phyloP scores from a whole-genome alignment of 2,113 vertebrate species.

The Cyanoderma ruficeps region DNA sequence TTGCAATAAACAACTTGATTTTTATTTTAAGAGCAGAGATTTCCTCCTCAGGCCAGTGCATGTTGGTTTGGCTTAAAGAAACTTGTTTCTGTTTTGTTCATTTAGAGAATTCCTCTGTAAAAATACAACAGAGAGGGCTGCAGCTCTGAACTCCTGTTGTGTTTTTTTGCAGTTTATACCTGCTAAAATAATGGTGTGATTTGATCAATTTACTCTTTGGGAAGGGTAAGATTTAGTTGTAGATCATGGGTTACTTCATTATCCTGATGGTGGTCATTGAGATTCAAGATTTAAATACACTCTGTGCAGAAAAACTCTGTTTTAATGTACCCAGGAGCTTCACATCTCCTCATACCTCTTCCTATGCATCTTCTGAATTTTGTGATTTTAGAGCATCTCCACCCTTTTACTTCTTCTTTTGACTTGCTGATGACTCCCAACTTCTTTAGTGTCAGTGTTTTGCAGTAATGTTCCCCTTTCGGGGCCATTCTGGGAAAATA shows the following conservation, averaged over 20 bases:
- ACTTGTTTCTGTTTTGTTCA: not conserved
- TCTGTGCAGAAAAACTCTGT: not conserved
- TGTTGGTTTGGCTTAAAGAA: not conserved
- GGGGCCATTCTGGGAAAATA: not conserved
- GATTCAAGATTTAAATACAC: not conserved
- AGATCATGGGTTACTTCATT: not conserved
- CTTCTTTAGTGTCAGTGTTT: not conserved
- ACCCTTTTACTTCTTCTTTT: accelerated
- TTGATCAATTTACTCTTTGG: not conserved
- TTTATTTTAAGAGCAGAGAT: not conserved
- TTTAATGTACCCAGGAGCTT: not conserved
- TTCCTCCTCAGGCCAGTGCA: not conserved
- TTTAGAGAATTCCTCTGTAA: not conserved
- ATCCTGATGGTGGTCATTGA: not conserved
- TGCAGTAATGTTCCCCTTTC: not conserved
- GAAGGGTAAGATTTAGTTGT: not conserved
- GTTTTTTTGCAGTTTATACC: not conserved
- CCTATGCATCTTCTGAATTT: not conserved
- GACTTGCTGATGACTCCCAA: not conserved
- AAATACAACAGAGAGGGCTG: not conserved
- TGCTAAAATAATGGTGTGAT: not conserved
- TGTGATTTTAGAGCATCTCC: not conserved
- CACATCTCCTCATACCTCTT: not conserved
- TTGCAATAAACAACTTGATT: not conserved
- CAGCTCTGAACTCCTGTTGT: not conserved